phyloP scores from a whole-genome alignment of 2,113 vertebrate genomes.

The Poecilia latipinna region DNA sequence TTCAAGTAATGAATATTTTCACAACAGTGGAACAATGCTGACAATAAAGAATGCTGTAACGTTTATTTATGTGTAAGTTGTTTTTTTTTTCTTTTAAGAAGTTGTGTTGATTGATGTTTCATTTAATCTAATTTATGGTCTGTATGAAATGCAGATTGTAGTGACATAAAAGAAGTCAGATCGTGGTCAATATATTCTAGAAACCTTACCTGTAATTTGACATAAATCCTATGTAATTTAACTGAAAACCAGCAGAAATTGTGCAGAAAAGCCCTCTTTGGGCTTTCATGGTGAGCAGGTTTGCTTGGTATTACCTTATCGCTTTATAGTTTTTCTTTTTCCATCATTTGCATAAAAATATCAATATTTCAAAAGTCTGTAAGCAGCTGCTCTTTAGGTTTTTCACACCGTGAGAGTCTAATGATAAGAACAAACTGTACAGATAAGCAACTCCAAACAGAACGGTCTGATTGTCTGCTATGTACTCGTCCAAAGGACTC shows the following conservation, averaged over 20 bases:
- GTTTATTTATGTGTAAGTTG: no score
- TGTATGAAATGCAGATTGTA: background rate
- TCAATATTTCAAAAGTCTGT: background rate
- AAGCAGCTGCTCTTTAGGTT: background rate
- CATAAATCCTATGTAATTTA: no score
- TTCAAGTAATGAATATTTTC: no score
- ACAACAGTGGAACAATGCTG: no score
- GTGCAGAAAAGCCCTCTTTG: no score
- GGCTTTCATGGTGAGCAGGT: background rate
- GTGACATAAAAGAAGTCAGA: background rate
- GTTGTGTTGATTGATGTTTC: background rate
- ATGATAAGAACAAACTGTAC: background rate
- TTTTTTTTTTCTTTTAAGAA: no score
- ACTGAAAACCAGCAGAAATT: no score
- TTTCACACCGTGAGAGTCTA: background rate
- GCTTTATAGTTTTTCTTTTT: background rate
- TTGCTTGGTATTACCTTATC: background rate
- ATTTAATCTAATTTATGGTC: background rate
- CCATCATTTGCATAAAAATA: background rate
- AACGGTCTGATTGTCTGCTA: background rate
- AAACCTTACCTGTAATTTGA: no score
- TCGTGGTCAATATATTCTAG: no score
- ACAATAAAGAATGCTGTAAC: no score
- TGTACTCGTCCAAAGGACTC: no score
- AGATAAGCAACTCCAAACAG: background rate